Conservation (phyloP, 1,140 invertebrate genomes). For the Drosophila prosaltans region DNA sequence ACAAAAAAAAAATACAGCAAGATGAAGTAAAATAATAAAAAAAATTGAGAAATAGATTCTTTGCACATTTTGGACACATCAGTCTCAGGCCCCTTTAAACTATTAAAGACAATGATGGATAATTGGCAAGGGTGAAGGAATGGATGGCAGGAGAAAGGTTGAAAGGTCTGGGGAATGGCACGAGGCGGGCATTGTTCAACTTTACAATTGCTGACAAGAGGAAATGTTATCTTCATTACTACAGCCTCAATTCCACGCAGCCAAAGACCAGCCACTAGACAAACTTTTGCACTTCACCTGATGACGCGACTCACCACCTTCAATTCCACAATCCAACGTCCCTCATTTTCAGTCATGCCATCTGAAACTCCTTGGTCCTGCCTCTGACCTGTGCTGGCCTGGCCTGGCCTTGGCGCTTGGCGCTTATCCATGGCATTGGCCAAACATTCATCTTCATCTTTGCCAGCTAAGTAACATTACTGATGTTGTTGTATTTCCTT, state of each 20-base stretch:
- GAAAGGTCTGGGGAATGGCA: neutral
- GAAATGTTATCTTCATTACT: conserved; percentile 77
- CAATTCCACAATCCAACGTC: neutral
- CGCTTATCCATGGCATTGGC: conserved; percentile 15
- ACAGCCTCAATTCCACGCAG: conserved; percentile 50
- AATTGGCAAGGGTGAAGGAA: no score
- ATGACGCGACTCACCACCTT: conserved; percentile 34
- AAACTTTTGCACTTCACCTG: conserved; percentile 57
- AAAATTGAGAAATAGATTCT: conserved; percentile 44
- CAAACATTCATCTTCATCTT: conserved; percentile 56
- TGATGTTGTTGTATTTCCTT: neutral
- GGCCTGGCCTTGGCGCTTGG: conserved; percentile 15
- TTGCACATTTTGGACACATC: conserved; percentile 35
- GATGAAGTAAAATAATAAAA: neutral
- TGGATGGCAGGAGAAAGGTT: no score
- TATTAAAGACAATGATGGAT: neutral
- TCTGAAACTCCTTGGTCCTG: neutral
- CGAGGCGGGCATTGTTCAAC: conserved; percentile 49
- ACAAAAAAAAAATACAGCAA: conserved; percentile 10
- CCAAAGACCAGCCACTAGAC: conserved; percentile 19
- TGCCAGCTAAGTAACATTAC: conserved; percentile 45
- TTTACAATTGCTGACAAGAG: conserved; percentile 71
- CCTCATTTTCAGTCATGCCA: neutral
- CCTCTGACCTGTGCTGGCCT: no score
- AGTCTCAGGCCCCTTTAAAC: conserved; percentile 16